Base-by-base conservation (phyloP, 1,140 invertebrate species). In the Meloidogyne chitwoodi region DNA sequence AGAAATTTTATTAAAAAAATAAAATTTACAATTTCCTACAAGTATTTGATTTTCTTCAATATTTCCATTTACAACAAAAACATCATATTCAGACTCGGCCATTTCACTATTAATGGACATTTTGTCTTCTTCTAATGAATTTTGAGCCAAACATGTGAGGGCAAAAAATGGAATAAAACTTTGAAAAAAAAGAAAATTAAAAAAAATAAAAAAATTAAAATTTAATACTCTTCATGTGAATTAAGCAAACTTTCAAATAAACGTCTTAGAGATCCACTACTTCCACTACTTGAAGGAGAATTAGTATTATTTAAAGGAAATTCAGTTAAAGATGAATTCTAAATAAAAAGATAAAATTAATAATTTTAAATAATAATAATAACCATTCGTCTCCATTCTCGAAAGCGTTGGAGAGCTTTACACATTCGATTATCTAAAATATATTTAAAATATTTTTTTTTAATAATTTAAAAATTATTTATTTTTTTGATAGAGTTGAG, bases 161-260 rank as follows among this genome's bases (percentile, higher is more conserved):
- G 72, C 68, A 68, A 78, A 69, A 70, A 66, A 69, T 8, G 56
- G 31, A 44, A 76, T 24, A 56, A 76, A 77, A 69, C 76, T 70
- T 24, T 10, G 16, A 77, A 65, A 66, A 69, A 68, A 48, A 68
- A 26, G n/a, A n/a, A n/a, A n/a, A n/a, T n/a, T n/a, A n/a, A n/a
- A n/a, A n/a, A n/a, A n/a, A n/a, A n/a, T n/a, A n/a, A n/a, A n/a
- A n/a, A n/a, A n/a, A n/a, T n/a, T n/a, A n/a, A n/a, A n/a, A n/a
- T n/a, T n/a, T n/a, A n/a, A n/a, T 26, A 31, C 75, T 75, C 74
- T 10, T 61, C 38, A 12, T 31, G 24, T 29, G 41, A 61, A 8
- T 73, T 48, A n/a, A 73, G 26, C 56, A 73, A 38, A 22, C 22
- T 22, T 34, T 73, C 71, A 73, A 67, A 34, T 4, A n/a, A 67